These are phyloP conservation scores for Cheirogaleus medius DNA, from an alignment of 2,113 vertebrate genomes.

Conservation along the genomic window DNA sequence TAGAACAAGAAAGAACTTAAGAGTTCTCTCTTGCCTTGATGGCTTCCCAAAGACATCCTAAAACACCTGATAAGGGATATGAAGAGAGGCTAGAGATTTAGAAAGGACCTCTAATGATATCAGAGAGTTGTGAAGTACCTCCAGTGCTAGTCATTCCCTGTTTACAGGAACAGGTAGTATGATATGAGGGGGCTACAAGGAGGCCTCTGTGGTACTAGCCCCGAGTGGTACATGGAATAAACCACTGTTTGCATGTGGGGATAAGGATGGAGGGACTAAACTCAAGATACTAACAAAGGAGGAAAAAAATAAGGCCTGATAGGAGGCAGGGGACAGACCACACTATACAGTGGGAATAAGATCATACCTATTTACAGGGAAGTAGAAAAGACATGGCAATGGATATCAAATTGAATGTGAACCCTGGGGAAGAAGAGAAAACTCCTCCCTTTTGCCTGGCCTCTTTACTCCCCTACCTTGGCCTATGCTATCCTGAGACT, in stretches of 20 bases:
- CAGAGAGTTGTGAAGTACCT: slow-evolving; percentile 32
- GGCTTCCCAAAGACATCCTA: slow-evolving; percentile 51
- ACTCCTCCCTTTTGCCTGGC: slow-evolving; percentile 16
- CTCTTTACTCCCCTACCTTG: background rate
- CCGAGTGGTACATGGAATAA: slow-evolving; percentile 50
- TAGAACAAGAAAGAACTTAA: slow-evolving; percentile 44
- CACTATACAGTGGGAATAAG: slow-evolving; percentile 53
- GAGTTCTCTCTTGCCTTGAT: slow-evolving; percentile 52
- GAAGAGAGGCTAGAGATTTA: slow-evolving; percentile 39
- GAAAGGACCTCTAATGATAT: slow-evolving; percentile 41
- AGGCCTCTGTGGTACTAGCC: slow-evolving; percentile 48
- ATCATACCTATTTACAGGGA: slow-evolving; percentile 69
- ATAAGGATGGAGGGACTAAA: slow-evolving; percentile 5
- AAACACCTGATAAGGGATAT: slow-evolving; percentile 34
- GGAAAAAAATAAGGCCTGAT: slow-evolving; percentile 35
- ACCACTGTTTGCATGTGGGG: background rate
- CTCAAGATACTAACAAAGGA: slow-evolving; percentile 33
- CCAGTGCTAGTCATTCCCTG: slow-evolving; percentile 47
- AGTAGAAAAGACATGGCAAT: slow-evolving; percentile 68
- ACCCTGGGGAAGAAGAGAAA: slow-evolving; percentile 51
- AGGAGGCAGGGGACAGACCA: background rate
- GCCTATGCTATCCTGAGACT: slow-evolving; percentile 44
- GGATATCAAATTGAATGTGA: slow-evolving; percentile 43
- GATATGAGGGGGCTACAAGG: background rate
- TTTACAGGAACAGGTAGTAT: slow-evolving; percentile 37